Evolutionary conservation across 2,113 vertebrate species (phyloP), one percentile per base, ranked within the genome.

Genomic region (Chrysochloris asiatica): DNA sequence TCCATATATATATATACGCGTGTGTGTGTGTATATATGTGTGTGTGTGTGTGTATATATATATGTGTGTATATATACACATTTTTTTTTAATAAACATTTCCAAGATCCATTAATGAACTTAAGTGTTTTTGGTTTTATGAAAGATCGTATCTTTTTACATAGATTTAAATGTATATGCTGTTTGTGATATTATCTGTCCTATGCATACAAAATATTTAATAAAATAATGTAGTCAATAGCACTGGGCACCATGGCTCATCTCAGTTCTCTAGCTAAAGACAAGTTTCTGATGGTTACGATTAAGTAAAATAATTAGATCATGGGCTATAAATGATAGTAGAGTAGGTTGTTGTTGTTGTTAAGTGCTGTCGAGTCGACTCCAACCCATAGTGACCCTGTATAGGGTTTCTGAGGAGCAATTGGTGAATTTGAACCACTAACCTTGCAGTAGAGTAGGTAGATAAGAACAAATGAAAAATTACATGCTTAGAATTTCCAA

Each of bases 181-280:
- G 0, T 38, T 19, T 12, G 21, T 38, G 45, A 71, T 24, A 52
- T 1, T 38, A n/a, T 69, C 52, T 16, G n/a, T 28, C 9, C 30
- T 8, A 28, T 11, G 33, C 9, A 26, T 8, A 8, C 2, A 56
- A 76, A 86, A 10, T 6, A 24, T 19, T n/a, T 22, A 9, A n/a
- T 9, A 48, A 12, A 22, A 33, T 30, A 26, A 21, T 7, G 48
- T 33, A 72, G 41, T 8, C 33, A 22, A 2, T 6, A 19, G 22
- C 13, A 10, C 28, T 24, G 30, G 33, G 0, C 10, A 19, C 21
- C 3, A 1, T 1, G 43, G 9, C 0, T n/a, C 14, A 13, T 80
- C 54, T 59, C 48, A 45, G 16, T 0, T 4, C 11, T 61, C 19
- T 3, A 17, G 24, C 4, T 11, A 3, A 28, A 5, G 38, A 10